Evolutionary conservation across 2,797 vertebrate genomes (phyloP).

Genomic region (Melanogrammus aeglefinus): DNA sequence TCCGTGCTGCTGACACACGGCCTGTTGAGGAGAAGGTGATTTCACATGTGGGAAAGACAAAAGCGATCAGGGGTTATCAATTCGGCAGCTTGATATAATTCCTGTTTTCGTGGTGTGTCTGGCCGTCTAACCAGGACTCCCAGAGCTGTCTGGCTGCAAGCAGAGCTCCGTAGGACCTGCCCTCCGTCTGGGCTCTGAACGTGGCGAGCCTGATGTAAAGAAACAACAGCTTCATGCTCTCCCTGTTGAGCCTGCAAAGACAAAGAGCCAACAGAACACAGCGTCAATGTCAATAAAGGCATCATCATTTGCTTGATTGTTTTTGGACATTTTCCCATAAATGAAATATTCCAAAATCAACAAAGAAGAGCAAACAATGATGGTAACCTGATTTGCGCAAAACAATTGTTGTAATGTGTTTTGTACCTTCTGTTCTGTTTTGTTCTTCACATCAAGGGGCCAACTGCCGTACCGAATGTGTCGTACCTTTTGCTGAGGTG

Average conservation of each 20-base stretch:
- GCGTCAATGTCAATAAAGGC: background rate
- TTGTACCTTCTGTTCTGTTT: background rate
- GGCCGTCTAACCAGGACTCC: constrained; percentile 68
- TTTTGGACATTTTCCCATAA: no score
- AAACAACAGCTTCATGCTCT: constrained; percentile 56
- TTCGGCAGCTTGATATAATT: background rate
- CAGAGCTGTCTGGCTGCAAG: constrained; percentile 71
- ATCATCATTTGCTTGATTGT: background rate
- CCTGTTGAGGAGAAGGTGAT: constrained; percentile 46
- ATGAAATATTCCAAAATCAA: background rate
- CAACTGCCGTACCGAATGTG: background rate
- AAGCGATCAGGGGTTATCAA: background rate
- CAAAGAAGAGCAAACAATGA: background rate
- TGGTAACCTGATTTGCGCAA: no score
- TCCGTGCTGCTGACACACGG: constrained; percentile 46
- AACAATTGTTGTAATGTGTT: background rate
- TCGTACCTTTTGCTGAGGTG: constrained; percentile 56
- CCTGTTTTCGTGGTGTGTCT: background rate
- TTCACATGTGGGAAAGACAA: background rate
- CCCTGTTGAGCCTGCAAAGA: constrained; percentile 47
- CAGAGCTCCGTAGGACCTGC: constrained; percentile 57
- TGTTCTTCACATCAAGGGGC: no score
- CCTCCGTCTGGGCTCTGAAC: constrained; percentile 68
- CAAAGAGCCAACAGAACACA: constrained; percentile 1
- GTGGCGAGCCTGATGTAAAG: constrained; percentile 62